A percentile compares a stretch with the other conserved stretches of the same genome.
phyloP scores from a whole-genome alignment of 2,113 vertebrate species.

The Onychostoma macrolepis region DNA sequence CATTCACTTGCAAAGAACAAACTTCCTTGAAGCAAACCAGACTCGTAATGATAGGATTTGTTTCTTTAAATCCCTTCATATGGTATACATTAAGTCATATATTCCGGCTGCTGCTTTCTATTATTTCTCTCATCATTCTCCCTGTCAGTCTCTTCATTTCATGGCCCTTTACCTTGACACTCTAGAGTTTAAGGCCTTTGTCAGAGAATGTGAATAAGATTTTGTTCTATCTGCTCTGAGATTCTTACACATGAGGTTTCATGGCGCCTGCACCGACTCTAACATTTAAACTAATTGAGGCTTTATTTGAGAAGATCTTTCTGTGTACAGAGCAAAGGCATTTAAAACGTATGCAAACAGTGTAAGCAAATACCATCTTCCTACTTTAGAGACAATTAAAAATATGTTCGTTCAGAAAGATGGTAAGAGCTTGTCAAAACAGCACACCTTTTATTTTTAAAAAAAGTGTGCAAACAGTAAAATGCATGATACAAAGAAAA shows the following conservation, averaged over 20 bases:
- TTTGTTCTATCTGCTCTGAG: background rate
- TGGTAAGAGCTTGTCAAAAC: constrained; percentile 39
- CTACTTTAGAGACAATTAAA: background rate
- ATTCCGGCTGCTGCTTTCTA: constrained; percentile 3
- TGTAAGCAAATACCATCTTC: background rate
- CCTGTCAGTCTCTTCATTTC: constrained; percentile 19
- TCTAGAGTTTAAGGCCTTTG: constrained; percentile 30
- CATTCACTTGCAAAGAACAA: background rate
- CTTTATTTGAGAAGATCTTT: background rate
- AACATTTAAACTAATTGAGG: constrained; percentile 4
- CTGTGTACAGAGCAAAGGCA: constrained; percentile 14
- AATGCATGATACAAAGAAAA: constrained; percentile 39
- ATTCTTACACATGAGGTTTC: constrained; percentile 21
- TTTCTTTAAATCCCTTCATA: constrained; percentile 38
- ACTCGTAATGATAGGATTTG: constrained; percentile 44
- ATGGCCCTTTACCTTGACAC: constrained; percentile 19
- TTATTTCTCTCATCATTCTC: background rate
- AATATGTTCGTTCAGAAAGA: constrained; percentile 32
- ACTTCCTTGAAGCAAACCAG: constrained; percentile 5
- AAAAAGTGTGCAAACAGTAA: constrained; percentile 33
- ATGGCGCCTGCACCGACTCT: background rate
- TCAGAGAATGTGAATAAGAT: constrained; percentile 13
- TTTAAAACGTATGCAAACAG: constrained; percentile 17
- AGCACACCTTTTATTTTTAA: constrained; percentile 12
- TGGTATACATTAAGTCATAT: constrained; percentile 35